These are phyloP conservation scores for Manacus vitellinus DNA, from an alignment of 2,113 vertebrate genomes.

Conservation along the genomic window DNA sequence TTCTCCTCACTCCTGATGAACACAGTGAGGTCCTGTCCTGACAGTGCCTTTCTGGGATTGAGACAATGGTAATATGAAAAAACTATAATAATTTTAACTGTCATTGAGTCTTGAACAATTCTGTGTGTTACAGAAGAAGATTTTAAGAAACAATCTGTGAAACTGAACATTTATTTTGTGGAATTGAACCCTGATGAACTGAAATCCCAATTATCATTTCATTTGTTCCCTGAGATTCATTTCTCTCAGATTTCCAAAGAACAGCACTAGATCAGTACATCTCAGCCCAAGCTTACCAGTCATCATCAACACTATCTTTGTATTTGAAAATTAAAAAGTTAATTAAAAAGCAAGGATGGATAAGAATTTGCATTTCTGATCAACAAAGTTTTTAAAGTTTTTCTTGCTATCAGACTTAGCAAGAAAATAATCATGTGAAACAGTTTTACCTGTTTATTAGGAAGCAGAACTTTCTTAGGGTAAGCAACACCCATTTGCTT, in stretches of 20 bases:
- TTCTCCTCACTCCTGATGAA: not conserved
- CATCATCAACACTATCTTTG: slow-evolving; percentile 73
- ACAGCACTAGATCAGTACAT: slow-evolving; percentile 62
- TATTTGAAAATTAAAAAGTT: slow-evolving; percentile 74
- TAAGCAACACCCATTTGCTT: not conserved
- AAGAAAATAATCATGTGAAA: not conserved
- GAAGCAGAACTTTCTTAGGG: not conserved
- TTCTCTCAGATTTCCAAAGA: slow-evolving; percentile 72
- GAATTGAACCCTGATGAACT: slow-evolving; percentile 59
- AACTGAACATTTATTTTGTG: slow-evolving; percentile 64
- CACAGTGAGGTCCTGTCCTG: not conserved
- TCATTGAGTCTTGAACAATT: slow-evolving; percentile 3
- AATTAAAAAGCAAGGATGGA: slow-evolving; percentile 69
- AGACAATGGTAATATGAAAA: slow-evolving; percentile 5
- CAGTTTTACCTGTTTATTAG: slow-evolving; percentile 9
- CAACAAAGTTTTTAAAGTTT: slow-evolving; percentile 69
- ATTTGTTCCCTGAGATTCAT: slow-evolving; percentile 70
- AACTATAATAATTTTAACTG: not conserved
- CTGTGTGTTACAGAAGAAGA: slow-evolving; percentile 27
- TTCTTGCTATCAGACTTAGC: not conserved
- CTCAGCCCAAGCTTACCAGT: slow-evolving; percentile 64
- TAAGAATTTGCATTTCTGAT: slow-evolving; percentile 74
- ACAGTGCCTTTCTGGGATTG: not conserved
- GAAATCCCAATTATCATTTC: slow-evolving; percentile 70
- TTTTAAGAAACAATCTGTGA: slow-evolving; percentile 48